phyloP scores from a whole-genome alignment of 2,113 vertebrate species.

The Prionailurus viverrinus region DNA sequence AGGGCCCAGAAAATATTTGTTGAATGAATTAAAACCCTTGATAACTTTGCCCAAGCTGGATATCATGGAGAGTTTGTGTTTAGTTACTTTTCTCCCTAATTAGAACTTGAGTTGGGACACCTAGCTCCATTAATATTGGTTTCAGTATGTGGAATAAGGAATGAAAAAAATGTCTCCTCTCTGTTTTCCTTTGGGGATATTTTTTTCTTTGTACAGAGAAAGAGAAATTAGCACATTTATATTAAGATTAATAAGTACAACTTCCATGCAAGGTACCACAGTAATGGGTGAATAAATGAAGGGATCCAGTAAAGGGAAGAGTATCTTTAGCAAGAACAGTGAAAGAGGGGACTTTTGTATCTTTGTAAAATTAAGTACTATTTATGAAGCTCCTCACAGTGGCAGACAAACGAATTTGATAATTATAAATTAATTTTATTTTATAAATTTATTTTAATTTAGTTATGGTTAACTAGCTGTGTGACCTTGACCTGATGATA shows the following conservation, averaged over 20 bases:
- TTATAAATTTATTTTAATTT: too few relatives aligned
- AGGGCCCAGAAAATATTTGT: background rate
- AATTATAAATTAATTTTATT: background rate
- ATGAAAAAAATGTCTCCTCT: background rate
- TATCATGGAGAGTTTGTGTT: background rate
- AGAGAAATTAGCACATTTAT: background rate
- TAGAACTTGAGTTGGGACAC: background rate
- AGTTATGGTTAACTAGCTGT: too few relatives aligned
- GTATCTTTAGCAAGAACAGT: background rate
- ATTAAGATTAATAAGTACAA: background rate
- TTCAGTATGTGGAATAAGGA: background rate
- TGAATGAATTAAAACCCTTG: background rate
- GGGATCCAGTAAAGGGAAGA: too few relatives aligned
- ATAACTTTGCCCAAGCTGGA: background rate
- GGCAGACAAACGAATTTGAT: background rate
- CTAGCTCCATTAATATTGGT: background rate
- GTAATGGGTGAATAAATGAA: background rate
- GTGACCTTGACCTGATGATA: background rate
- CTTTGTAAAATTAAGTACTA: background rate
- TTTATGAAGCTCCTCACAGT: background rate
- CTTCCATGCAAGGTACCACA: fast-evolving
- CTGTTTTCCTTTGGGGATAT: background rate
- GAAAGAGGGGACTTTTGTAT: background rate
- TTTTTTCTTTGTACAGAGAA: background rate
- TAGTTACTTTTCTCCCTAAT: background rate